Evolutionary conservation across 1,140 invertebrate genomes (phyloP), one percentile per base, ranked within the genome.

Genomic region (Zophobas morio): DNA sequence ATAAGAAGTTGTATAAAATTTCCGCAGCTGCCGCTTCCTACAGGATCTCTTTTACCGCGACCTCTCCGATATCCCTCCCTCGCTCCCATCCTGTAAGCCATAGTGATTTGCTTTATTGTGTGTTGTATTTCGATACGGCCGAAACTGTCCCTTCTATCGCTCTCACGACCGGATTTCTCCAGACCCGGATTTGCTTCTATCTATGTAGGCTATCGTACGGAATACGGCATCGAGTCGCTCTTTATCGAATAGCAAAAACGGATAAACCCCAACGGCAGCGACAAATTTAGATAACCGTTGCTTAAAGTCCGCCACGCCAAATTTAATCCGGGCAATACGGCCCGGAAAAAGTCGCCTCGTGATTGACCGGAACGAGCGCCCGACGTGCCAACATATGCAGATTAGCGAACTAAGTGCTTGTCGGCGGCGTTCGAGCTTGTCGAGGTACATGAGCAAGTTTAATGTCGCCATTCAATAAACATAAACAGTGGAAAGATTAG

Each of bases 401-500:
- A 39, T 63, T 63, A n/a, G 2, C 34, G 34, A 8, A n/a, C 34
- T 63, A 35, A 8, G 57, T n/a, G 57, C 1, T 8, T 8, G 54
- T 32, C 34, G 32, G 20, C 54, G 6, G 6, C 54, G 32, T 63
- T 37, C 36, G 39, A 66, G 49, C 49, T 51, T 51, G 49, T 51
- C 49, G 6, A n/a, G 4, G n/a, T 51, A 6, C 51, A 47, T 60
- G 40, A 46, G 36, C 36, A 63, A 76, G 60, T 76, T 70, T 63
- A 70, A 76, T 76, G 74, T 70, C 56, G 56, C 60, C 46, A 63
- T 70, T 53, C 74, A 39, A 63, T 63, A 76, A 76, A 76, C 60
- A 76, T 75, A 60, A 42, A 75, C 73, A 54, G n/a, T 51, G 74
- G 60, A 76, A 76, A 76, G 74, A 76, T 76, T 76, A 76, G 74